Evolutionary conservation across 2,888 invertebrate species (phyloP).

Genomic region (Erannis defoliaria): DNA sequence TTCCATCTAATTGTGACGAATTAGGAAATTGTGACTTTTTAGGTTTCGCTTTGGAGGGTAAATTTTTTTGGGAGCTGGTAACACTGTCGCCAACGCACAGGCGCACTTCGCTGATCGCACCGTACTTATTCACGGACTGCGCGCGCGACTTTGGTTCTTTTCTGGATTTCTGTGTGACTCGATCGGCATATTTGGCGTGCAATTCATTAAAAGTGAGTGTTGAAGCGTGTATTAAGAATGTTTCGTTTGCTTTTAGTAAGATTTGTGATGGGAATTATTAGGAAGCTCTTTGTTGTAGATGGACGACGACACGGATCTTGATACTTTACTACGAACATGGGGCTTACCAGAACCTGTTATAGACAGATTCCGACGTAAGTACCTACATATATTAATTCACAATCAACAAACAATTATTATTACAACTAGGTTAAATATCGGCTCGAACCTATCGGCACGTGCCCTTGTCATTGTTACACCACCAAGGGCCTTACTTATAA

Average conservation of each 20-base stretch:
- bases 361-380: background rate
- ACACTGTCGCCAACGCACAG: background rate
- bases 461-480: no score
- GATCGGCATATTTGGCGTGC: background rate
- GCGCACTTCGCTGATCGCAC: no score
- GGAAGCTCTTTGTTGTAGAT: background rate
- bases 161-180: background rate
- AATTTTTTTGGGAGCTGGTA: background rate
- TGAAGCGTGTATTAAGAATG: background rate
- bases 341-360: background rate
- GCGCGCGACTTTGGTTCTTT: background rate
- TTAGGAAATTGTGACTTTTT: background rate
- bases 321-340: background rate
- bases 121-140: background rate
- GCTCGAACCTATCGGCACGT: no score
- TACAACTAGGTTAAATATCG: no score
- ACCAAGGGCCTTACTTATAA: no score
- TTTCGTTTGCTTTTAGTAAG: background rate
- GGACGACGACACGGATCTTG: background rate
- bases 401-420: background rate
- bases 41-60: background rate
- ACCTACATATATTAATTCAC: background rate
- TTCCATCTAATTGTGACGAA: no score
- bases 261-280: background rate
- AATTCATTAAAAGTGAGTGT: background rate